Conservation (phyloP, 1,140 invertebrate species). For the Calliopsis andreniformis region DNA sequence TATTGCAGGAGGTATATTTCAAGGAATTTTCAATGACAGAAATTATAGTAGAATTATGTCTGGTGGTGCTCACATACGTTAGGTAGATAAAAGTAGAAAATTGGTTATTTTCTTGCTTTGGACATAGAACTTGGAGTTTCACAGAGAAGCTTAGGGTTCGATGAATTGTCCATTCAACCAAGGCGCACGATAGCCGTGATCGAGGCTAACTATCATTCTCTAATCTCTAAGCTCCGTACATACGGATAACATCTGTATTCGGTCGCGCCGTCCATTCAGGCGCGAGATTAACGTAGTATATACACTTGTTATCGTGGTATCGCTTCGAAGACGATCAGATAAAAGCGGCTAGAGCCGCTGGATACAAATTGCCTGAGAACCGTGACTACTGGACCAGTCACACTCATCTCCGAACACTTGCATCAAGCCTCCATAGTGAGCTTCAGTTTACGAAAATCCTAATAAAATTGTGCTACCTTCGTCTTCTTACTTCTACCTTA, state of each 20-base stretch:
- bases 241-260: slow-evolving; percentile 50
- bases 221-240: slow-evolving; percentile 40
- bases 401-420: not conserved
- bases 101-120: not conserved
- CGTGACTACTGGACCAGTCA: slow-evolving; percentile 14
- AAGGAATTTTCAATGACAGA: too few relatives aligned
- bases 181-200: slow-evolving; percentile 1
- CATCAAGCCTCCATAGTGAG: not conserved
- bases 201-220: slow-evolving; percentile 13
- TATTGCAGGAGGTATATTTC: too few relatives aligned
- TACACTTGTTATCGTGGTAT: slow-evolving; percentile 49
- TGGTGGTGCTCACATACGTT: too few relatives aligned
- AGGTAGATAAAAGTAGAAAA: too few relatives aligned
- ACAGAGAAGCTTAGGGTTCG: not conserved
- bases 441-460: not conserved
- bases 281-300: slow-evolving; percentile 46
- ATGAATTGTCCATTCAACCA: not conserved
- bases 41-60: too few relatives aligned
- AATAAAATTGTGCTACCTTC: not conserved
- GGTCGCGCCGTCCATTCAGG: slow-evolving; percentile 38
- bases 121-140: not conserved
- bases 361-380: slow-evolving; percentile 40
- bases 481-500: not conserved
- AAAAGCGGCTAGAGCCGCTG: slow-evolving; percentile 4
- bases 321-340: slow-evolving; percentile 35